A percentile compares a stretch with the other conserved stretches of the same genome.
Evolutionary conservation across 1,140 invertebrate genomes (phyloP).

Genomic region (Euborellia annulipes): DNA sequence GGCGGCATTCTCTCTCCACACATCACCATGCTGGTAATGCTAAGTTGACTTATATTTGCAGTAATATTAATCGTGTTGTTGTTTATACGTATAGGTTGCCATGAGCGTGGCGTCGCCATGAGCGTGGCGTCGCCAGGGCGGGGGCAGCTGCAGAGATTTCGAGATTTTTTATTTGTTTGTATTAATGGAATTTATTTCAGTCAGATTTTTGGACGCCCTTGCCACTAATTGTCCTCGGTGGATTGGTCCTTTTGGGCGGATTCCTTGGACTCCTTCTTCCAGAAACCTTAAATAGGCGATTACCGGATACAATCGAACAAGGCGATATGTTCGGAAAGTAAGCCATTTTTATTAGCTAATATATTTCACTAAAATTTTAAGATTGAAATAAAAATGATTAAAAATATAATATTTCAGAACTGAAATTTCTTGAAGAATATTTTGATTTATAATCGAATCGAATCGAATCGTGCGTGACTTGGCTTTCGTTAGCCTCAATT

Average conservation of each 20-base stretch:
- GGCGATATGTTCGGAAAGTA: slow-evolving; percentile 51
- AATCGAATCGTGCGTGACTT: too few relatives aligned
- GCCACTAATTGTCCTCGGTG: slow-evolving; percentile 56
- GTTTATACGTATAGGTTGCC: too few relatives aligned
- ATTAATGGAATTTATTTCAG: slow-evolving; percentile 29
- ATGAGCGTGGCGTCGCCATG: too few relatives aligned
- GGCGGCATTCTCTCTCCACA: slow-evolving; percentile 63
- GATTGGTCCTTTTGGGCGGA: slow-evolving; percentile 43
- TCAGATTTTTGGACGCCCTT: slow-evolving; percentile 41
- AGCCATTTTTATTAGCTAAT: slow-evolving; percentile 20
- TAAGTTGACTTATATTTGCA: background rate
- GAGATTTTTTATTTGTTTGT: too few relatives aligned
- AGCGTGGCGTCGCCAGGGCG: too few relatives aligned
- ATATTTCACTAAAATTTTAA: slow-evolving; percentile 18
- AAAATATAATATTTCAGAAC: background rate
- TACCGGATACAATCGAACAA: slow-evolving; percentile 58
- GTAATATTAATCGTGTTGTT: too few relatives aligned
- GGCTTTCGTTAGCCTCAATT: too few relatives aligned
- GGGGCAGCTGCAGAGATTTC: too few relatives aligned
- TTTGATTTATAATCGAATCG: background rate
- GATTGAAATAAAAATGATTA: background rate
- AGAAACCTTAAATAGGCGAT: slow-evolving; percentile 55
- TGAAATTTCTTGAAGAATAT: background rate
- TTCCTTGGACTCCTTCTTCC: slow-evolving; percentile 50
- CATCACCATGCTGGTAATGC: slow-evolving; percentile 40